A percentile compares a stretch with the other conserved stretches of the same genome.
Conservation (phyloP, 2,797 vertebrate species). For the Rhinoraja longicauda region DNA sequence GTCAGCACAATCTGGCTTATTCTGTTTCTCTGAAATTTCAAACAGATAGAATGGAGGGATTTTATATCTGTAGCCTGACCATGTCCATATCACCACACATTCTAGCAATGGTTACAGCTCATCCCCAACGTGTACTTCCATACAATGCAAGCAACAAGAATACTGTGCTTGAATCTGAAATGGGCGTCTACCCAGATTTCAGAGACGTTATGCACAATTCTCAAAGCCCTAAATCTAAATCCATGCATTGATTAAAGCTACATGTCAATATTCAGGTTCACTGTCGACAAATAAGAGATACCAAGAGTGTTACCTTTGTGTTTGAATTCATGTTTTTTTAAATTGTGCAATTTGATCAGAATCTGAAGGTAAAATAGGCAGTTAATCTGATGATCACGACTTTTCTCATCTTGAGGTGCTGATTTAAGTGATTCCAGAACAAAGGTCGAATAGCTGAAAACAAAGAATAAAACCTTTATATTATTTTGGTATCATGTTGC, state of each 20-base stretch:
- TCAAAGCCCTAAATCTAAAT: conserved; percentile 5
- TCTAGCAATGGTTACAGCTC: neutral
- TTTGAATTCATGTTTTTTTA: conserved; percentile 55
- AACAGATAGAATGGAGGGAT: neutral
- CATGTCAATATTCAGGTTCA: neutral
- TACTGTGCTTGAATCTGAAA: neutral
- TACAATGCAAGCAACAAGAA: neutral
- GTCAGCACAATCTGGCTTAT: too few species aligned
- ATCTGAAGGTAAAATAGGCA: conserved; percentile 77
- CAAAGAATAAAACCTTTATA: neutral
- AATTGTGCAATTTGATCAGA: conserved; percentile 65
- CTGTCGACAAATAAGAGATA: conserved; percentile 33
- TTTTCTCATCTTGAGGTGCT: conserved; percentile 57
- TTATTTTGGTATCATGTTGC: neutral
- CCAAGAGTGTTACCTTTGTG: conserved; percentile 68
- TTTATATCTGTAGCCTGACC: neutral
- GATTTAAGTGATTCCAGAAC: conserved; percentile 67
- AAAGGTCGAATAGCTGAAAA: conserved; percentile 55
- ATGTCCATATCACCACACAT: too few species aligned
- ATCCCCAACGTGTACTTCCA: too few species aligned
- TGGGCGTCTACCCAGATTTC: neutral
- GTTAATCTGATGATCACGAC: conserved; percentile 60
- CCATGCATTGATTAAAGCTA: neutral
- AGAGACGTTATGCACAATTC: neutral
- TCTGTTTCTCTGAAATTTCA: neutral